Evolutionary conservation across 2,113 vertebrate species (phyloP), one percentile per base, ranked within the genome.

Genomic region (Phaethornis superciliosus): DNA sequence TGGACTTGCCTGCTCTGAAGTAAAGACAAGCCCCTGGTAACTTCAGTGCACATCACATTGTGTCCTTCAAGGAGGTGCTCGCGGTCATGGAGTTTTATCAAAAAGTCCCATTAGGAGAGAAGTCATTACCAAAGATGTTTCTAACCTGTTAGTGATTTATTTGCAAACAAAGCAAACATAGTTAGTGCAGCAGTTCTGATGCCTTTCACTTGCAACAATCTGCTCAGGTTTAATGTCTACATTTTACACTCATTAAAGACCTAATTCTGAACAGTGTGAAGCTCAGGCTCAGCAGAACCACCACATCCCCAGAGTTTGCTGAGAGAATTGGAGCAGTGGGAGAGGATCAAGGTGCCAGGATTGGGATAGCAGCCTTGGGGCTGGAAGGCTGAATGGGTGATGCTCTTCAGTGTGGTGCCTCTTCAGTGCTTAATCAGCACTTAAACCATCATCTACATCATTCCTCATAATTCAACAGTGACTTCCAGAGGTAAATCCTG

Each of bases 281-380:
- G 52, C 44, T 87, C 52, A 32, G 30, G 46, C 32, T 81, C 3
- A 0, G 33, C 78, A 89, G 44, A 89, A 86, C 10, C 1, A 0
- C 27, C 13, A 2, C 24, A 2, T 37, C 64, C 60, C 10, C 1
- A 0, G 18, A 3, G 10, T 23, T 22, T 30, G 16, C 15, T 42
- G 22, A 35, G 22, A 27, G 35, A 58, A 30, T 3, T 27, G 83
- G 75, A 76, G 79, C 65, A 27, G 27, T 8, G 0, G 42, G 64
- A 49, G 32, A 23, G 55, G 14, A 76, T 2, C 14, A 0, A 1
- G 28, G 22, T 2, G 2, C 44, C 0, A 2, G 35, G 59, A 14
- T 8, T 64, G 47, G 63, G 1, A 3, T 0, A n/a, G 30, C 37
- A 13, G 22, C 69, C 56, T 47, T 4, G 55, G 33, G 4, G 0